Base-by-base conservation (phyloP, 2,113 vertebrate species). In the Dicentrarchus labrax region DNA sequence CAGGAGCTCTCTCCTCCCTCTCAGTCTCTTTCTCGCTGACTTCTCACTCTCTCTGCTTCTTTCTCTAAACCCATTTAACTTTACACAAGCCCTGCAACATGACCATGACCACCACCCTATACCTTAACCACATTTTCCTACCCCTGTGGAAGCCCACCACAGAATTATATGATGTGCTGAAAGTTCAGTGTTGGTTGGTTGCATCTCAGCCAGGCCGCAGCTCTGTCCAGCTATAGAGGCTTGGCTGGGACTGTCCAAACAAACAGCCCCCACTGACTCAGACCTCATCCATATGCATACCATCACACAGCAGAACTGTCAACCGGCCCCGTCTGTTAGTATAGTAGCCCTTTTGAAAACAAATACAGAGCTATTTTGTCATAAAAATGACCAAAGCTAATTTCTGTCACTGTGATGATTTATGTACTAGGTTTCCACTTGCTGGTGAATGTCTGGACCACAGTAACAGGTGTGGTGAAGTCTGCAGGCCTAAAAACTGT, bases 161-260 rank as follows among this genome's bases (percentile, higher is more conserved):
- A 64, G 57, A 85, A 85, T 87, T 9, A 67, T 88, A 92, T 38
- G n/a, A 12, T 10, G 76, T 92, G 94, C 93, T 94, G 93, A 95
- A 95, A 94, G 84, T 83, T 76, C 39, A 78, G 65, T 73, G 72
- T 80, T 47, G 6, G 6, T 56, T 13, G 45, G 60, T 83, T 50
- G 65, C 69, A 16, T 74, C 72, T 70, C 68, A 85, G 82, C 78
- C 86, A 78, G 86, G 86, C 86, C 89, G 36, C 85, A 83, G 71
- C 78, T 78, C 56, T 70, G 82, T 78, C 53, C 77, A 61, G 73
- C 79, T 71, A 13, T 78, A 24, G 41, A 76, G 12, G 2, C 54
- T 90, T 85, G 79, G 89, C 82, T 57, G 60, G 48, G 66, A 79
- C 43, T 0, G 5, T 87, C 17, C 47, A 86, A 95, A 92, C 89